Evolutionary conservation across 2,797 vertebrate species (phyloP).

Genomic region (Peromyscus aztecus): DNA sequence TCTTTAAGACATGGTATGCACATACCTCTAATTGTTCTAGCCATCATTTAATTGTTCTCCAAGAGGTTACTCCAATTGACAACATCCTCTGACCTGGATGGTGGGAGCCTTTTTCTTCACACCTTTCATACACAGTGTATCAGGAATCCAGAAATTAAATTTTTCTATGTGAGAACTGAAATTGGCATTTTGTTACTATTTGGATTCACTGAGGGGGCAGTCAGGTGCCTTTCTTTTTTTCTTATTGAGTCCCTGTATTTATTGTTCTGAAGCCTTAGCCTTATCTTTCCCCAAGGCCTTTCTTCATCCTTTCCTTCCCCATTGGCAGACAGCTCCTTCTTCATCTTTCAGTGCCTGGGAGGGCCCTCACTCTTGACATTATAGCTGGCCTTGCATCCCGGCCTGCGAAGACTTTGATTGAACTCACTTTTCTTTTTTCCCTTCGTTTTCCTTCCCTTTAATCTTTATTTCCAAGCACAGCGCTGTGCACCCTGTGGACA

Average conservation of each 20-base stretch:
- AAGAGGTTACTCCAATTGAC: neutral
- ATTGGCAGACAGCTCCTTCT: neutral
- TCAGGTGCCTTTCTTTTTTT: neutral
- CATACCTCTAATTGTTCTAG: neutral
- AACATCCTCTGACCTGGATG: neutral
- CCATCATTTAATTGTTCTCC: neutral
- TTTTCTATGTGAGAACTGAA: neutral
- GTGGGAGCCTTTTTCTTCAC: neutral
- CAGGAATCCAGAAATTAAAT: conserved; percentile 32
- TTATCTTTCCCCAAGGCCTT: neutral
- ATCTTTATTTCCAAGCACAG: conserved; percentile 68
- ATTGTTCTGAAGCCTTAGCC: conserved; percentile 36
- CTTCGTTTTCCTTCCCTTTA: conserved; percentile 66
- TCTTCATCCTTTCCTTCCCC: conserved; percentile 15
- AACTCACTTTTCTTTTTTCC: conserved; percentile 55
- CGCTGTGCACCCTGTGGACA: conserved; percentile 66
- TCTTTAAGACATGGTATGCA: neutral
- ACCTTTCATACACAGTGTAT: neutral
- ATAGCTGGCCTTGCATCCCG: conserved; percentile 4
- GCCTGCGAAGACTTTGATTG: conserved; percentile 57
- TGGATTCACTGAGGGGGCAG: neutral
- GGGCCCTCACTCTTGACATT: conserved; percentile 9
- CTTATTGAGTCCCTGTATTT: conserved; percentile 5
- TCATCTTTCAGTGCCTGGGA: conserved; percentile 27
- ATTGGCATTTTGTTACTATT: conserved; percentile 27